These are phyloP conservation scores for Drosophila mauritiana DNA, from an alignment of 1,140 invertebrate species.

Conservation along the genomic window DNA sequence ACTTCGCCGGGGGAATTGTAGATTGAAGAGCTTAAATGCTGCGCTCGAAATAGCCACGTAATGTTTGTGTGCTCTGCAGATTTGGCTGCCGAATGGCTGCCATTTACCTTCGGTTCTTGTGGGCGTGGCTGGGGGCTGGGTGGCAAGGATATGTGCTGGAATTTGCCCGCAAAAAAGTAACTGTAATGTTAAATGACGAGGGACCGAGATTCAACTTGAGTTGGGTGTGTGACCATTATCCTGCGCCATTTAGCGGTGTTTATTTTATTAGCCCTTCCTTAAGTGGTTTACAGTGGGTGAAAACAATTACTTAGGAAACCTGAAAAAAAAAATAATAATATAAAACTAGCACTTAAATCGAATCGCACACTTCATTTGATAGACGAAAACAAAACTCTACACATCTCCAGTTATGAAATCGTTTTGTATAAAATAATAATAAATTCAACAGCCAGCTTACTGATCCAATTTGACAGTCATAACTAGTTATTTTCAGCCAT, in stretches of 20 bases:
- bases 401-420: background rate
- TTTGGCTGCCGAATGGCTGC: conserved; percentile 50
- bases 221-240: conserved; percentile 23
- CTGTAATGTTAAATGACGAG: conserved; percentile 25
- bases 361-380: background rate
- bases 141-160: conserved; percentile 6
- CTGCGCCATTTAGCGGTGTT: conserved; percentile 23
- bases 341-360: background rate
- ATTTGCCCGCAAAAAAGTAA: conserved; percentile 22
- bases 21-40: conserved; percentile 73
- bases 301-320: background rate
- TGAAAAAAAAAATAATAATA: background rate
- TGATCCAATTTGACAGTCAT: conserved; percentile 26
- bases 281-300: background rate
- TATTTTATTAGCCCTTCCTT: conserved; percentile 7
- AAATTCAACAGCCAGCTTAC: conserved; percentile 22
- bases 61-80: conserved; percentile 73
- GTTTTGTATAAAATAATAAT: conserved; percentile 20
- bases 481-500: conserved; percentile 27
- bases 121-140: conserved; percentile 3
- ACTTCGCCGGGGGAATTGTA: conserved; percentile 52
- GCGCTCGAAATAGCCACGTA: conserved; percentile 75
- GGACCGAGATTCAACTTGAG: conserved; percentile 38
- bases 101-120: conserved; percentile 17
- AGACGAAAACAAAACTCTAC: background rate